phyloP scores from a whole-genome alignment of 1,140 invertebrate species.

The Diachasmimorpha longicaudata region DNA sequence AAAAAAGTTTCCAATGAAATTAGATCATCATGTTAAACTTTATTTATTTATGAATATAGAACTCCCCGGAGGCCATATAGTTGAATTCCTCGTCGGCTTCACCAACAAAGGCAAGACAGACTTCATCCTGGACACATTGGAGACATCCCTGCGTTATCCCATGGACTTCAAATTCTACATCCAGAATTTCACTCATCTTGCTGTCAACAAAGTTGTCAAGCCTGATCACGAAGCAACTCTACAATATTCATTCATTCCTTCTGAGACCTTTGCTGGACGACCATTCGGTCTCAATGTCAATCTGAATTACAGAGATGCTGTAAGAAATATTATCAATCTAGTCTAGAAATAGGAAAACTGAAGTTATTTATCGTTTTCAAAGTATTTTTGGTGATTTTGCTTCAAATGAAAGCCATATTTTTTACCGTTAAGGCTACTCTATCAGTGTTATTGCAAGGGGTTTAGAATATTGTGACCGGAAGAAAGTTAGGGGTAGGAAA shows the following conservation, averaged over 20 bases:
- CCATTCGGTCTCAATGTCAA: constrained; percentile 96
- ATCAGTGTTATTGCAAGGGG: too few relatives aligned
- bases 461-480: too few relatives aligned
- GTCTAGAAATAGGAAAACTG: too few relatives aligned
- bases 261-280: constrained; percentile 92
- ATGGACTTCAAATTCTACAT: constrained; percentile 99
- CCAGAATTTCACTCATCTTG: constrained; percentile 94
- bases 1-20: too few relatives aligned
- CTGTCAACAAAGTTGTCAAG: constrained; percentile 89
- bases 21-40: too few relatives aligned
- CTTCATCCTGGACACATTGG: constrained; percentile 90
- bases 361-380: too few relatives aligned
- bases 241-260: constrained; percentile 93
- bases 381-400: too few relatives aligned
- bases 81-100: constrained; percentile 96
- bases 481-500: too few relatives aligned
- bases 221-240: constrained; percentile 93
- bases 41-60: constrained; percentile 66
- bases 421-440: too few relatives aligned
- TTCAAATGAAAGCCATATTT: too few relatives aligned
- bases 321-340: constrained; percentile 53
- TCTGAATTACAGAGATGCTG: constrained; percentile 88
- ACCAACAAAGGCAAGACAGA: constrained; percentile 91
- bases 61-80: constrained; percentile 88
- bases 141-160: constrained; percentile 97